Evolutionary conservation across 2,797 vertebrate species (phyloP).

Genomic region (Pseudopleuronectes americanus): DNA sequence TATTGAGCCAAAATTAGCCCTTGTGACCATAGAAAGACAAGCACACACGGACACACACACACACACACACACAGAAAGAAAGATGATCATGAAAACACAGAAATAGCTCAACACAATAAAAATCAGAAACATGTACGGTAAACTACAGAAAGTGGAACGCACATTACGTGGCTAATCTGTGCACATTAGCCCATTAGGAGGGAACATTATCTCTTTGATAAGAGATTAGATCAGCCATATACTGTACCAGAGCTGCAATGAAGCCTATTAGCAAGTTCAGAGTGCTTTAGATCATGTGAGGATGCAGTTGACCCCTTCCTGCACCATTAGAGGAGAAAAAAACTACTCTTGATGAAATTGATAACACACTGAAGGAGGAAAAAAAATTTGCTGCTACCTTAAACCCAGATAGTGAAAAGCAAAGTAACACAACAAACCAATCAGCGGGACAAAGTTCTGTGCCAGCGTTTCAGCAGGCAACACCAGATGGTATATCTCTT

Average conservation of each 20-base stretch:
- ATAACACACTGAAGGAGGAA: conserved; percentile 5
- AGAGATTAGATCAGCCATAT: conserved; percentile 43
- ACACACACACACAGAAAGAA: neutral
- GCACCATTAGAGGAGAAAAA: conserved; percentile 15
- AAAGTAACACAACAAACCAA: conserved; percentile 31
- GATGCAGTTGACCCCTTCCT: conserved; percentile 8
- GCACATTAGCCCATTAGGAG: conserved; percentile 63
- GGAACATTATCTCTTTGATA: conserved; percentile 53
- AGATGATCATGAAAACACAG: too few species aligned
- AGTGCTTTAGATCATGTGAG: conserved; percentile 37
- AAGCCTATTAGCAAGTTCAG: conserved; percentile 21
- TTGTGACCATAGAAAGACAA: too few species aligned
- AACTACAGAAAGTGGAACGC: neutral
- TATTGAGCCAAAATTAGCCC: too few species aligned
- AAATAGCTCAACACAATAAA: too few species aligned
- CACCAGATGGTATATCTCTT: conserved; percentile 60
- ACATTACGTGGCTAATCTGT: conserved; percentile 38
- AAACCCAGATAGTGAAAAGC: conserved; percentile 32
- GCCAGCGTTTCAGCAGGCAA: conserved; percentile 24
- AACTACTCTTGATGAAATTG: conserved; percentile 12
- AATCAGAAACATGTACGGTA: too few species aligned
- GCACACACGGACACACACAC: too few species aligned
- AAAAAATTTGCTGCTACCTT: conserved; percentile 17
- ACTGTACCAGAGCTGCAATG: conserved; percentile 4
- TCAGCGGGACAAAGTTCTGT: conserved; percentile 44